phyloP scores from a whole-genome alignment of 2,113 vertebrate species.

The Microtus montanus region DNA sequence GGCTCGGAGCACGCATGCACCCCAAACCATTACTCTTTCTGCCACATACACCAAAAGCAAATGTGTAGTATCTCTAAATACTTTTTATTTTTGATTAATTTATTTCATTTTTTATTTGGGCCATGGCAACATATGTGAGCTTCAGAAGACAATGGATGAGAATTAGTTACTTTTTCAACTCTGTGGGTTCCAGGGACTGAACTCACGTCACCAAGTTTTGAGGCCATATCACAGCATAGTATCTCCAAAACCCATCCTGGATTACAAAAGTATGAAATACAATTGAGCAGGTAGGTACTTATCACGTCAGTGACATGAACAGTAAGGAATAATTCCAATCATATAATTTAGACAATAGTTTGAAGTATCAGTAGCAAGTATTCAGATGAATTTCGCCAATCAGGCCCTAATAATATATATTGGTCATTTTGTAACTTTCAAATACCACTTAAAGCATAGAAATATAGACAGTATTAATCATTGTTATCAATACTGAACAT shows the following conservation, averaged over 20 bases:
- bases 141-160: background rate
- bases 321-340: background rate
- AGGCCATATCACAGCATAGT: background rate
- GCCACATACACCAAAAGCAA: background rate
- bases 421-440: background rate
- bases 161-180: background rate
- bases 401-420: background rate
- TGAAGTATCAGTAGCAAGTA: background rate
- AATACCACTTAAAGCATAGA: background rate
- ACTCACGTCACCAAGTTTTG: background rate
- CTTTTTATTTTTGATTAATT: background rate
- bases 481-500: background rate
- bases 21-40: background rate
- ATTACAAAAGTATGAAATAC: background rate
- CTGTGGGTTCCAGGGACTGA: background rate
- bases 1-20: background rate
- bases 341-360: background rate
- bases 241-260: background rate
- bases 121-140: no score
- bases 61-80: background rate
- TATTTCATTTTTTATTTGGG: background rate
- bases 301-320: background rate
- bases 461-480: background rate
- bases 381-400: conserved; percentile 20
- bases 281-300: background rate